Conservation (phyloP, 2,113 vertebrate species). For the Neopipo cinnamomea region DNA sequence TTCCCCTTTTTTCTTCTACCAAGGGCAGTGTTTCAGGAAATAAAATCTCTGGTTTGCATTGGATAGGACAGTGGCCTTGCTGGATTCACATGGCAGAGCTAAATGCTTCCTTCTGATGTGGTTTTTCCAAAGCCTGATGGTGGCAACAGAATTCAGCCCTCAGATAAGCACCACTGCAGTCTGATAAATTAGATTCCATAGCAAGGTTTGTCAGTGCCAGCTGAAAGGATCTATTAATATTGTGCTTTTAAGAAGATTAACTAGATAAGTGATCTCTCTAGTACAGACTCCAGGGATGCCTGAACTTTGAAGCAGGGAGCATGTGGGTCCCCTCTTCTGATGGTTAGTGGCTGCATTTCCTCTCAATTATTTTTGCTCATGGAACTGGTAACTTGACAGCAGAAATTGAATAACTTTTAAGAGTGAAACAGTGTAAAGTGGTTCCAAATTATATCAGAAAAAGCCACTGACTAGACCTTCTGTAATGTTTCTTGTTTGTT, state of each 20-base stretch:
- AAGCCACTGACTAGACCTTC: neutral
- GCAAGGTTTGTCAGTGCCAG: neutral
- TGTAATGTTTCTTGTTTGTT: neutral
- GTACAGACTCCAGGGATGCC: neutral
- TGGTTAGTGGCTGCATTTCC: neutral
- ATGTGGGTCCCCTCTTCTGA: neutral
- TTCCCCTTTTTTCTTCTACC: neutral
- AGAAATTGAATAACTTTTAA: neutral
- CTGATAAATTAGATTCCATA: neutral
- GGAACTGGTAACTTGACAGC: neutral
- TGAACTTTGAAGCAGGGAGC: neutral
- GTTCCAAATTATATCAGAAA: neutral
- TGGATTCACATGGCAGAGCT: neutral
- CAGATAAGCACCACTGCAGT: neutral
- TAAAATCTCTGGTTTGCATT: neutral
- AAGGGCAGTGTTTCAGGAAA: neutral
- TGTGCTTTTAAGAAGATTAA: neutral
- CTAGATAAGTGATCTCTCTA: neutral
- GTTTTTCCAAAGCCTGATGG: neutral
- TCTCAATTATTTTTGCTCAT: neutral
- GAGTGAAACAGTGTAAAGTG: neutral
- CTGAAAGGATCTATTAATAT: neutral
- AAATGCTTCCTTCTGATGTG: neutral
- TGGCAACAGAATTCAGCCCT: neutral
- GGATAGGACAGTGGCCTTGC: neutral